These are phyloP conservation scores for Ashinkailepas kermadecensis DNA, from an alignment of 2,888 invertebrate genomes.

Conservation along the genomic window DNA sequence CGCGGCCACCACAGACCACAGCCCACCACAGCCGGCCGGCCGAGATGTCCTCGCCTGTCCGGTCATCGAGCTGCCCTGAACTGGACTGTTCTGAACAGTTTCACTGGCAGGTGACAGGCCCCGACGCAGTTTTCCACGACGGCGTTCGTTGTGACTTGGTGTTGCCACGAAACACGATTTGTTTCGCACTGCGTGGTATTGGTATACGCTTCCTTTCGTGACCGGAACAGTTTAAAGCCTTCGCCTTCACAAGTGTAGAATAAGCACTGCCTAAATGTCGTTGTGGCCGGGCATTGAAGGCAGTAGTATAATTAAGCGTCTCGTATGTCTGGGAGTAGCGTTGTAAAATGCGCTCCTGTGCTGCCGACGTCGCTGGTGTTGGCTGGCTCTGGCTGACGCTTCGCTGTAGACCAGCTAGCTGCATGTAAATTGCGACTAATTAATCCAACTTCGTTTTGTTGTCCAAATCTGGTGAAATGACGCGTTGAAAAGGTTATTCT, in stretches of 20 bases:
- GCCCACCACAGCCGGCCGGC: too few species aligned
- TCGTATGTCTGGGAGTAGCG: background rate
- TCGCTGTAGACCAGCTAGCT: background rate
- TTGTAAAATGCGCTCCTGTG: background rate
- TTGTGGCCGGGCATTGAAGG: background rate
- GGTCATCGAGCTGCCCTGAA: too few species aligned
- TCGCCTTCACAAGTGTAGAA: conserved; percentile 4
- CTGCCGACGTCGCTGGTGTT: background rate
- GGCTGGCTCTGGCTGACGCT: background rate
- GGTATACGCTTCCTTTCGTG: background rate
- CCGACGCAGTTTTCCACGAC: too few species aligned
- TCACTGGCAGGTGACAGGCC: too few species aligned
- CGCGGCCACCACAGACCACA: too few species aligned
- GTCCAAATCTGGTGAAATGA: background rate
- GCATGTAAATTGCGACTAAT: background rate
- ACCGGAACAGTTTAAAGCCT: background rate
- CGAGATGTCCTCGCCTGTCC: too few species aligned
- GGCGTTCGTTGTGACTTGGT: too few species aligned
- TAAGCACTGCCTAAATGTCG: background rate
- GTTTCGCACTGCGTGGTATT: too few species aligned
- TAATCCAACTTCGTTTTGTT: conserved; percentile 4
- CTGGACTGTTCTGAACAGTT: too few species aligned
- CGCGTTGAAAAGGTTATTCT: background rate
- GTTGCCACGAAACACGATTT: too few species aligned
- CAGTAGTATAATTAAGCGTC: conserved; percentile 14